Evolutionary conservation across 2,113 vertebrate species (phyloP), one percentile per base, ranked within the genome.

Genomic region (Opisthocomus hoazin): DNA sequence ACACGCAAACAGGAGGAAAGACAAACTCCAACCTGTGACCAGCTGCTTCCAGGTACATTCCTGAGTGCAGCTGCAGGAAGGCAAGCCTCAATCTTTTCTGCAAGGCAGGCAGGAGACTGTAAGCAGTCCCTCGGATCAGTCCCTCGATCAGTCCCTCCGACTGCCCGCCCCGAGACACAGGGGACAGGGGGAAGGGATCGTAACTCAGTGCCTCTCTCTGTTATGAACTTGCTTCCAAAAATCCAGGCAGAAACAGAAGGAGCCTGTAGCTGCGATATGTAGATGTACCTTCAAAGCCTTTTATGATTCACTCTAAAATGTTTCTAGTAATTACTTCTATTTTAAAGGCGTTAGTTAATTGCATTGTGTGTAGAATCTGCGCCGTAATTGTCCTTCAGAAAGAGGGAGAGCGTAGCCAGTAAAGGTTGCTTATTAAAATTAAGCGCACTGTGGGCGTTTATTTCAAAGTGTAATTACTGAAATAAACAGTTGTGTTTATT

Each of bases 401-500:
- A 97, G 66, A 93, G 57, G 43, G 89, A 96, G 94, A 96, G 93
- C 84, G 39, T 10, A 96, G 95, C 84, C 91, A 94, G 87, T 78
- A 94, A 95, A 95, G 77, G 92, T 77, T 87, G 71, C 95, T 48
- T 94, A 97, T 96, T 97, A 97, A 96, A 96, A 96, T 96, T 95
- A 96, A 97, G 94, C 66, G 0, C 75, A 26, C 82, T 89, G 94
- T 97, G 90, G 95, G 94, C 81, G 89, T 97, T 97, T 95, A 95
- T 97, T 97, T 97, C 93, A 94, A 97, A 95, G 90, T 86, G 81
- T 97, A 97, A 97, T 97, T 97, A 96, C 93, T 89, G 96, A 97
- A 97, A 96, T 95, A 97, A 97, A 97, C 96, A 97, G 92, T 95
- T 78, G 87, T 94, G 95, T 97, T 97, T 97, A 97, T 91, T 97